Evolutionary conservation across 2,113 vertebrate genomes (phyloP).

Genomic region (Cavia aperea): DNA sequence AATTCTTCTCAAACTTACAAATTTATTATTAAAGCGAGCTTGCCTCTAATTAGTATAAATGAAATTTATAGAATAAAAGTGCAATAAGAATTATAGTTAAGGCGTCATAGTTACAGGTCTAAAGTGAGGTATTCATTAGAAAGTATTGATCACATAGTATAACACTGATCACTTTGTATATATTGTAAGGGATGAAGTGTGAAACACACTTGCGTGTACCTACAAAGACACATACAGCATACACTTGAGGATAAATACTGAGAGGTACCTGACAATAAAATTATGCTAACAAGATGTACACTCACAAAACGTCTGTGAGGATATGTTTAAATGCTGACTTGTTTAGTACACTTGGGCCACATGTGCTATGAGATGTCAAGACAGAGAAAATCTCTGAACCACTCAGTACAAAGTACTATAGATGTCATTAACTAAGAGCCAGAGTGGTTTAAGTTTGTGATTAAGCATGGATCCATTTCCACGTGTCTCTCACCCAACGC

Average conservation of each 20-base stretch:
- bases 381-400: not conserved
- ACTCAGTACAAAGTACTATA: not conserved
- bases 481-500: fast-evolving
- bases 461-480: not conserved
- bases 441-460: not conserved
- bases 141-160: not conserved
- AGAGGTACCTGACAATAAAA: not conserved
- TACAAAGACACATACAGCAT: fast-evolving
- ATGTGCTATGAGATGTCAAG: not conserved
- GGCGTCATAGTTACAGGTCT: not conserved
- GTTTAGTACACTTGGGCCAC: not conserved
- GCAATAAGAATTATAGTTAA: not conserved
- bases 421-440: not conserved
- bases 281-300: not conserved
- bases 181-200: not conserved
- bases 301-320: not conserved
- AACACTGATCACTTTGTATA: not conserved
- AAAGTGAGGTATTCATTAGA: not conserved
- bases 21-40: not conserved
- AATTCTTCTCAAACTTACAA: not conserved
- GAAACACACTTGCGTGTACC: not conserved
- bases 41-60: not conserved
- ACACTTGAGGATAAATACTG: not conserved
- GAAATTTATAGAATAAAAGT: not conserved
- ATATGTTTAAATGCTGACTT: not conserved